These are phyloP conservation scores for Caenorhabditis afra DNA, from an alignment of 2,888 invertebrate species.

Conservation along the genomic window DNA sequence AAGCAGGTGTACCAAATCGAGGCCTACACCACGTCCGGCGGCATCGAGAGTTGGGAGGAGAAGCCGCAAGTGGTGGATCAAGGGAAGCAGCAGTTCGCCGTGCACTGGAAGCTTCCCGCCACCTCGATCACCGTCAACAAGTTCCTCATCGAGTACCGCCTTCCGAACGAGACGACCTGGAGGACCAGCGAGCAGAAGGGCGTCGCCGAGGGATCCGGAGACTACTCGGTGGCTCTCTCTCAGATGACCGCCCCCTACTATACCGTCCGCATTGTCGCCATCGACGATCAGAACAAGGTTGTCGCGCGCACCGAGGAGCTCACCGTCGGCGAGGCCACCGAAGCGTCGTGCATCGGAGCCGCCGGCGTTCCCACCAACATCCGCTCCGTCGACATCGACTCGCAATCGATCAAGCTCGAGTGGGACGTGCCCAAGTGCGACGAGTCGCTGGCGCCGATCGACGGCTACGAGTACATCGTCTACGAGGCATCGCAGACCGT, in stretches of 20 bases:
- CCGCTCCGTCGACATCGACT: constrained; percentile 58
- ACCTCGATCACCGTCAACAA: constrained; percentile 61
- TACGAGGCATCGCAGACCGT: constrained; percentile 67
- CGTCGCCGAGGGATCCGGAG: constrained; percentile 65
- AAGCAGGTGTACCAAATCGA: constrained; percentile 73
- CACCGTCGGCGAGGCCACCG: constrained; percentile 73
- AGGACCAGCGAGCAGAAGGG: constrained; percentile 58
- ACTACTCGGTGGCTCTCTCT: constrained; percentile 68
- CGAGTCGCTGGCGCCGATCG: constrained; percentile 75
- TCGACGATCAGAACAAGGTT: constrained; percentile 66
- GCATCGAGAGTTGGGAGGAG: constrained; percentile 69
- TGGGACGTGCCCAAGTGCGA: constrained; percentile 76
- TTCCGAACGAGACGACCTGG: constrained; percentile 79
- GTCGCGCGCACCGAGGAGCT: constrained; percentile 77
- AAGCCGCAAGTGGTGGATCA: constrained; percentile 70
- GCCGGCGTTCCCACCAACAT: constrained; percentile 74
- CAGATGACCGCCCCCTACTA: constrained; percentile 71
- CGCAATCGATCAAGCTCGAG: constrained; percentile 53
- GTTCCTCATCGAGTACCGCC: constrained; percentile 78
- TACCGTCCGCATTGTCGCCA: constrained; percentile 73
- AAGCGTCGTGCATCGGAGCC: constrained; percentile 71
- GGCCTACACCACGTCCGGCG: constrained; percentile 66
- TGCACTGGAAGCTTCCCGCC: constrained; percentile 77
- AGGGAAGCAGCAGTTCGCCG: constrained; percentile 69
- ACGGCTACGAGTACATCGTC: constrained; percentile 79